Evolutionary conservation across 92 coral and sea anemone species (phyloP).

Genomic region (Scolanthus callimorphus): DNA sequence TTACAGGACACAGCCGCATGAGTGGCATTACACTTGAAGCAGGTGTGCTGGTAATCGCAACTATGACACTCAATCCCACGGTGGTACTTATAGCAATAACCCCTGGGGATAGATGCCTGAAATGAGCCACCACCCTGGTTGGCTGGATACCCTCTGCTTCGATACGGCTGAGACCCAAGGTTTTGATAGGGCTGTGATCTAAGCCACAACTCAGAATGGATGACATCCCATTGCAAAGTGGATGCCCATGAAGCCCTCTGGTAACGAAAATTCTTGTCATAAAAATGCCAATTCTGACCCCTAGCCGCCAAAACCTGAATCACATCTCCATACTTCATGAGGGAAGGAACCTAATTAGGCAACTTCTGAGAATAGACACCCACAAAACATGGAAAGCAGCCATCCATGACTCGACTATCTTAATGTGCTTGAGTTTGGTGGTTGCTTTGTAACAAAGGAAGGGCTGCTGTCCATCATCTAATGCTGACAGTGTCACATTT

Average conservation of each 20-base stretch:
- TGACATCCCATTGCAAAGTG: constrained; percentile 33
- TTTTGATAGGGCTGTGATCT: constrained; percentile 5
- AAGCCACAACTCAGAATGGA: constrained; percentile 54
- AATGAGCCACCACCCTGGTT: no score
- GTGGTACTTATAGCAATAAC: constrained; percentile 21
- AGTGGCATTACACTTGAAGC: constrained; percentile 33
- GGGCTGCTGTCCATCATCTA: not conserved
- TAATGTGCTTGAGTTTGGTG: constrained; percentile 10
- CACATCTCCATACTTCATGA: constrained; percentile 42
- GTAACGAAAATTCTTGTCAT: constrained; percentile 42
- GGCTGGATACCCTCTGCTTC: not conserved
- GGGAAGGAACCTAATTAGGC: constrained; percentile 28
- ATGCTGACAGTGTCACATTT: not conserved
- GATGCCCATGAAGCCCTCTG: constrained; percentile 13
- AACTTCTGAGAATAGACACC: constrained; percentile 30
- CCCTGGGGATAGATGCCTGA: constrained; percentile 3
- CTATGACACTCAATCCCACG: constrained; percentile 26
- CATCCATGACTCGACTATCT: constrained; percentile 24
- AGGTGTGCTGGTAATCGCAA: constrained; percentile 35
- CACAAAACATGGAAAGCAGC: constrained; percentile 35
- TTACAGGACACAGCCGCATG: constrained; percentile 12
- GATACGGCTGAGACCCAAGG: not conserved
- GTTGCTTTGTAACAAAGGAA: constrained; percentile 11
- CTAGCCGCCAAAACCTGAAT: constrained; percentile 40
- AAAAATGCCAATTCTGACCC: constrained; percentile 55